Evolutionary conservation across 2,888 invertebrate genomes (phyloP).

Genomic region (Prosopocoilus inquinatus): DNA sequence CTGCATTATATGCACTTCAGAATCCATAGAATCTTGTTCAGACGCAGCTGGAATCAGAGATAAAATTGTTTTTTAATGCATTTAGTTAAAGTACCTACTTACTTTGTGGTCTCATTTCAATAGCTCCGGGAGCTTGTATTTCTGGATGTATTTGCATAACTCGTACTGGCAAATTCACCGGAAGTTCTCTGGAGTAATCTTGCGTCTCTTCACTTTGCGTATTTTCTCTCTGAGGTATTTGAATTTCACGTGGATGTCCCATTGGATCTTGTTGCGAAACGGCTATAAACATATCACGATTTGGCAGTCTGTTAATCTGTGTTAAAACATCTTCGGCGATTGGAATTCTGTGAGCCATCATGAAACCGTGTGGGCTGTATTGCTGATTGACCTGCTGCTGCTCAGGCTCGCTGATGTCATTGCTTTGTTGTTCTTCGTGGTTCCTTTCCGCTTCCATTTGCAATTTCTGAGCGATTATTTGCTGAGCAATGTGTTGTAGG

Average conservation of each 20-base stretch:
- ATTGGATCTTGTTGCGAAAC: conserved; percentile 37
- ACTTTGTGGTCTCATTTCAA: no score
- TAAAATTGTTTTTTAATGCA: no score
- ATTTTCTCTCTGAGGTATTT: neutral
- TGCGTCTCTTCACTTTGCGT: neutral
- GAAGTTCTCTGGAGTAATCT: neutral
- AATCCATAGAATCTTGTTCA: conserved; percentile 2
- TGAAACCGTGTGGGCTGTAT: conserved; percentile 11
- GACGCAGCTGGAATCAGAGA: no score
- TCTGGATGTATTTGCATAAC: conserved; percentile 23
- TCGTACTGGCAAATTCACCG: conserved; percentile 11
- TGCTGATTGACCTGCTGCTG: conserved; percentile 19
- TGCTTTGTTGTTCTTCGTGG: conserved; percentile 38
- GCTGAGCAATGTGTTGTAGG: conserved; percentile 50
- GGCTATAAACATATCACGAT: conserved; percentile 47
- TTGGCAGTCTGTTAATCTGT: conserved; percentile 47
- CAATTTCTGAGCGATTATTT: conserved; percentile 47
- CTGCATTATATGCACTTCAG: conserved; percentile 34
- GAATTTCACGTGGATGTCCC: conserved; percentile 18
- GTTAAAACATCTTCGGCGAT: conserved; percentile 51
- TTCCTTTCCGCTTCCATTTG: conserved; percentile 43
- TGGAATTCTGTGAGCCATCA: conserved; percentile 41
- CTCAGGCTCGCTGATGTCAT: conserved; percentile 28
- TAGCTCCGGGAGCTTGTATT: neutral
- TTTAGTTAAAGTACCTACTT: neutral